Percentiles rank a stretch among this genome's conserved stretches.
phyloP scores from a whole-genome alignment of 64 coral and sea anemone species.

The Stylophora pistillata region DNA sequence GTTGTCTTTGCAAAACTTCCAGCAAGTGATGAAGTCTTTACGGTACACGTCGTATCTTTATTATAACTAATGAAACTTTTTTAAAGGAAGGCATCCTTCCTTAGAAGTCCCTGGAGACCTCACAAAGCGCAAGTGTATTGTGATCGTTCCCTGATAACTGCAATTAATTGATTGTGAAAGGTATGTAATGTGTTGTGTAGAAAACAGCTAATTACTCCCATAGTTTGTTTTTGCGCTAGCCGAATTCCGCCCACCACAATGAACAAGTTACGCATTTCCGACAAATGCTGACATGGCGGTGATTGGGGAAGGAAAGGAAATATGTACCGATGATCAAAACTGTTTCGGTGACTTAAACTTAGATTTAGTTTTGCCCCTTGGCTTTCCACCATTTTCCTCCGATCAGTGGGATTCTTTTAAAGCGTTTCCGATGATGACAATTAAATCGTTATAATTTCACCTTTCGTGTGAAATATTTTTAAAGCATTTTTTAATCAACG shows the following conservation, averaged over 20 bases:
- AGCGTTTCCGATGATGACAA: conserved; percentile 18
- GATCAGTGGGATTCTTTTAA: neutral
- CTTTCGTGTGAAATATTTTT: conserved; percentile 12
- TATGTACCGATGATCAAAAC: neutral
- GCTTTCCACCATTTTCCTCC: neutral
- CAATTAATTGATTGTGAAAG: conserved; percentile 56
- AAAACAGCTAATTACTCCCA: conserved; percentile 45
- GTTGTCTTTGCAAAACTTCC: neutral
- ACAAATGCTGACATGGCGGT: conserved; percentile 37
- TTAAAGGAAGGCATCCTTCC: neutral
- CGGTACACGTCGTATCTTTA: neutral
- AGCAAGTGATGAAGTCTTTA: neutral
- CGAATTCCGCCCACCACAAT: conserved; percentile 47
- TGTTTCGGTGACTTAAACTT: neutral
- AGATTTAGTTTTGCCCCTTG: neutral
- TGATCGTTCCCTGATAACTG: conserved; percentile 1
- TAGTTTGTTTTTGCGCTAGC: conserved; percentile 37
- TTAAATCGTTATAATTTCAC: conserved; percentile 38
- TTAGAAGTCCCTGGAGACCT: neutral
- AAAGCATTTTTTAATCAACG: conserved; percentile 26
- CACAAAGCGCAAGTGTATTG: conserved; percentile 1
- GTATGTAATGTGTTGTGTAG: conserved; percentile 42
- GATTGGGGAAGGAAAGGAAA: neutral
- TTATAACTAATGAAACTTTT: conserved; percentile 6
- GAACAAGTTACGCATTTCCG: conserved; percentile 19